Percentiles rank a stretch among this genome's conserved stretches.
Evolutionary conservation across 2,113 vertebrate genomes (phyloP).

Genomic region (Struthio camelus): DNA sequence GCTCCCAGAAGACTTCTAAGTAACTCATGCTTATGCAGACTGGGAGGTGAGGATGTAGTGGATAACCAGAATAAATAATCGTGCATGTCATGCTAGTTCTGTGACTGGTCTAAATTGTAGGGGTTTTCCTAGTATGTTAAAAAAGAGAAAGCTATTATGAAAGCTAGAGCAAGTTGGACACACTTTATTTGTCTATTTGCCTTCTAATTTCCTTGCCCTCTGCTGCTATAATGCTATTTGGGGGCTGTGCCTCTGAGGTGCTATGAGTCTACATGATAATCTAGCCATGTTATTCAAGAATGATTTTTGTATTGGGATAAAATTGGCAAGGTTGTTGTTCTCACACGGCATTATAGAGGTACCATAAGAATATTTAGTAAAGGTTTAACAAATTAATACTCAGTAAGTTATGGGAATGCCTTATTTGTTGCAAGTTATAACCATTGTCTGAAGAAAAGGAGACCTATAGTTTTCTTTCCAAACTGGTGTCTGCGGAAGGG

Average conservation of each 20-base stretch:
- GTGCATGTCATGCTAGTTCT: fast-evolving
- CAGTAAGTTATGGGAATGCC: background rate
- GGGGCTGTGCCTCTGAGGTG: background rate
- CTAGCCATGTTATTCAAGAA: background rate
- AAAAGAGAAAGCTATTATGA: background rate
- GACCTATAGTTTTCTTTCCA: background rate
- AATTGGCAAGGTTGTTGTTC: background rate
- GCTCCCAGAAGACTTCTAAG: background rate
- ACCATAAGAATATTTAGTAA: background rate
- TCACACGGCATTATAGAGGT: background rate
- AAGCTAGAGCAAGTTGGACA: background rate
- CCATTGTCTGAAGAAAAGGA: background rate
- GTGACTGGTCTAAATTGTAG: background rate
- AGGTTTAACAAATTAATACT: background rate
- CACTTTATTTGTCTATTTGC: background rate
- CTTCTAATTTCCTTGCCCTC: background rate
- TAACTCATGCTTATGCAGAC: background rate
- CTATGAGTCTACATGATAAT: background rate
- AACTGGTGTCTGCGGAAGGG: background rate
- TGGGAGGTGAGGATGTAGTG: background rate
- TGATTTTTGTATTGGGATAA: background rate
- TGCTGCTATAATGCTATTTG: background rate
- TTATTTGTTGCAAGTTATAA: background rate
- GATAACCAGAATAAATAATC: background rate
- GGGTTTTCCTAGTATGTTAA: background rate